These are phyloP conservation scores for Aethina tumida DNA, from an alignment of 1,140 invertebrate genomes.

Conservation along the genomic window DNA sequence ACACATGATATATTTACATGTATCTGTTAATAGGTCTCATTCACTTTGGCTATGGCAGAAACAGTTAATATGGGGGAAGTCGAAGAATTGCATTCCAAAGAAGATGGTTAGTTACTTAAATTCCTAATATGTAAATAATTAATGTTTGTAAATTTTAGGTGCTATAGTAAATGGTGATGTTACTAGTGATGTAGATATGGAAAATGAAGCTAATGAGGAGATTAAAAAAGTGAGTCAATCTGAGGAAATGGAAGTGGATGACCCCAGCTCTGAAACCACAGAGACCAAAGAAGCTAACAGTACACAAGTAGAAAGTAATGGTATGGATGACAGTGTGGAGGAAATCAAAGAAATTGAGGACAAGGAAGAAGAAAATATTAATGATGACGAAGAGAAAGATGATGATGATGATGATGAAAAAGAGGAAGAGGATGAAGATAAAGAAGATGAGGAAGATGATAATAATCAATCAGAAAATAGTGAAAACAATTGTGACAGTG, in stretches of 20 bases:
- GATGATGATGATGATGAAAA: constrained; percentile 34
- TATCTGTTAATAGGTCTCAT: constrained; percentile 6
- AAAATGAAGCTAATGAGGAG: constrained; percentile 16
- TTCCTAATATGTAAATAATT: not conserved
- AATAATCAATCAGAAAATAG: too few relatives aligned
- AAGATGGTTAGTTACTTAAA: constrained; percentile 23
- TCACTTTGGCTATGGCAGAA: constrained; percentile 31
- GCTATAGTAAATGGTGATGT: constrained; percentile 36
- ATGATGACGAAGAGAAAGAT: constrained; percentile 21
- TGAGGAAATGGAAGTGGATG: constrained; percentile 20
- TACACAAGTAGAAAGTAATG: constrained; percentile 12
- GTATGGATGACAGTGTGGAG: constrained; percentile 19
- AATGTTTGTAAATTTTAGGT: constrained; percentile 25
- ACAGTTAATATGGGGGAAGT: constrained; percentile 33
- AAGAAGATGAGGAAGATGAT: too few relatives aligned
- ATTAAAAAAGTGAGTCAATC: constrained; percentile 9
- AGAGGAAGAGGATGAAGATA: constrained; percentile 22
- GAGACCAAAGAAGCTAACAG: constrained; percentile 11
- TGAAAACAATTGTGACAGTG: constrained; percentile 14
- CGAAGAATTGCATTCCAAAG: constrained; percentile 33
- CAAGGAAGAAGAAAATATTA: constrained; percentile 33
- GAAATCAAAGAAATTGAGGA: constrained; percentile 27
- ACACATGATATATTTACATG: not conserved
- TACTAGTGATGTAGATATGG: constrained; percentile 29
- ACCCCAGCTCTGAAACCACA: constrained; percentile 8